Base-by-base conservation (phyloP, 2,888 invertebrate genomes). In the Cremastinae sp. region DNA sequence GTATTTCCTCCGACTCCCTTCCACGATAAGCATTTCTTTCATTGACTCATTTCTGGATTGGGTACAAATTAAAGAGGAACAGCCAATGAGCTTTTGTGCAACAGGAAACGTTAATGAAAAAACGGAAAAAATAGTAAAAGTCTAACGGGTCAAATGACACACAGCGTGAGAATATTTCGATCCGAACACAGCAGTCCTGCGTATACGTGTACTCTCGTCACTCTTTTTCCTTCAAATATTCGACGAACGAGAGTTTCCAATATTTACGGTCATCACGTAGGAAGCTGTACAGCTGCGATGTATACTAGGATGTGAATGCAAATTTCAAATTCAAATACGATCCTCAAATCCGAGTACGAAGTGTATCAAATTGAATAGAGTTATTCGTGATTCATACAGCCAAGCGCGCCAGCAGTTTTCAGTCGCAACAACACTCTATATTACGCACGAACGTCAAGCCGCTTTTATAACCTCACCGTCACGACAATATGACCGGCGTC, bases 241-340 rank as follows among this genome's bases (percentile, higher is more conserved):
- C 22, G 16, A 41, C 49, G 12, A 14, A 12, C 70, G 37, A 12
- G 39, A 43, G 58, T 18, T 43, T 10, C 35, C 64, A 65, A 73
- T 68, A 65, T 73, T 76, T 76, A 58, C 65, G 69, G 59, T 73
- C 73, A 64, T 76, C 61, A 55, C 64, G 65, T 65, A 59, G 65
- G 69, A 55, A 76, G 65, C 76, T 28, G 61, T 61, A 59, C 69
- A 69, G 64, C 69, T 73, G 65, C 47, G 47, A 4, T 53, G 58
- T 73, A 58, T 73, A 65, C 65, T 37, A 66, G 74, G 74, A 79
- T 76, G 51, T 70, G 71, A 74, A 79, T 74, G 75, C 78, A 78
- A 79, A 79, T 79, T 79, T 56, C 55, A 58, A 74, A 78, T 76
- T 78, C 69, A 74, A 78, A 78, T 78, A 79, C 69, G 72, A 78